Percentiles rank a stretch among this genome's conserved stretches.
phyloP scores from a whole-genome alignment of 2,113 vertebrate genomes.

The Dicrurus megarhynchus region DNA sequence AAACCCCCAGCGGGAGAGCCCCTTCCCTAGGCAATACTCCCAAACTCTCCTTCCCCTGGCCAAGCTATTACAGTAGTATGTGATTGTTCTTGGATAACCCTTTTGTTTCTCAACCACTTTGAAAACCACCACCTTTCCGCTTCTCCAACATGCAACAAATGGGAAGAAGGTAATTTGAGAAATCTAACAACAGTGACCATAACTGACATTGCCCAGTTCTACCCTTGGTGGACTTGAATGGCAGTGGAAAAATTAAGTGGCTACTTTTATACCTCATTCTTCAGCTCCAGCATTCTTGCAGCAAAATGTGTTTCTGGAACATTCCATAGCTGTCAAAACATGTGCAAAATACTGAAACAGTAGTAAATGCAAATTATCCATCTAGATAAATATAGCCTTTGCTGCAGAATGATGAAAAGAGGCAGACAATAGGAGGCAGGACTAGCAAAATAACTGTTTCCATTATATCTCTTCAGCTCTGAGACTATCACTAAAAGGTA shows the following conservation, averaged over 20 bases:
- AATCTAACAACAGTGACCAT: background rate
- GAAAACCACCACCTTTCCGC: background rate
- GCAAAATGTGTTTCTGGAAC: background rate
- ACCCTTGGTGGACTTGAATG: background rate
- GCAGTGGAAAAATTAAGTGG: background rate
- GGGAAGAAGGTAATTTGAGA: background rate
- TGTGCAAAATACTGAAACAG: background rate
- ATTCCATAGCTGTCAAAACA: background rate
- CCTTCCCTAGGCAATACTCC: background rate
- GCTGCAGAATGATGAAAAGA: conserved; percentile 1
- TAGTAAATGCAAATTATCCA: conserved; percentile 23
- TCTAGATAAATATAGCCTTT: conserved; percentile 3
- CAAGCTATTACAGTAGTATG: background rate
- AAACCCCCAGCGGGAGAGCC: rapidly evolving
- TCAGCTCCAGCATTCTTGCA: background rate
- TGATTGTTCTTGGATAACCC: background rate
- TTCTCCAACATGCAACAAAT: background rate
- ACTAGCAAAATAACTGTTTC: conserved; percentile 17
- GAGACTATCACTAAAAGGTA: conserved; percentile 32
- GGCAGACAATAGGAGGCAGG: background rate
- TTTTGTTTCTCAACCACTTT: background rate
- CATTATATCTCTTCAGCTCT: background rate
- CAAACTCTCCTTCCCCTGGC: background rate
- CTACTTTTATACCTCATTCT: background rate
- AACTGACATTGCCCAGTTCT: background rate